Conservation (phyloP, 2,888 invertebrate genomes). For the Acanthococcus lagerstroemiae region DNA sequence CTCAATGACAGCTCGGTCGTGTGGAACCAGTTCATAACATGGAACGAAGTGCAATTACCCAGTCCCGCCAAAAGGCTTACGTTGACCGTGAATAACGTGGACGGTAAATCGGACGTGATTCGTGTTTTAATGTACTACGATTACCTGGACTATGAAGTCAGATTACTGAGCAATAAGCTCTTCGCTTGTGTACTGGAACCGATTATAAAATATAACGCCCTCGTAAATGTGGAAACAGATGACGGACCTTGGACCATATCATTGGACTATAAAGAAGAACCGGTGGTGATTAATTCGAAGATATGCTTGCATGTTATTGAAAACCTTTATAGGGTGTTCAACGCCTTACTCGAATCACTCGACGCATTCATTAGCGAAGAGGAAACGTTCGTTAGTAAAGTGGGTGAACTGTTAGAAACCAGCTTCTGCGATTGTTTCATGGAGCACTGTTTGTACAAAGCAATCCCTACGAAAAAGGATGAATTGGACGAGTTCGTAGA, state of each 20-base stretch:
- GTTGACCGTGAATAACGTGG: conserved; percentile 36
- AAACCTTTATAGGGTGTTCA: conserved; percentile 48
- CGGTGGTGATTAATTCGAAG: conserved; percentile 42
- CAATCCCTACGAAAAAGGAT: conserved; percentile 64
- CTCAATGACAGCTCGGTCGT: conserved; percentile 44
- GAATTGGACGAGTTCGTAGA: conserved; percentile 53
- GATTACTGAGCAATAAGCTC: conserved; percentile 50
- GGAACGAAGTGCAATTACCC: conserved; percentile 40
- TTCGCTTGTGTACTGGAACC: conserved; percentile 50
- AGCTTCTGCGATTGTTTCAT: conserved; percentile 57
- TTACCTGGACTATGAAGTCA: conserved; percentile 46
- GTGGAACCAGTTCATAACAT: conserved; percentile 47
- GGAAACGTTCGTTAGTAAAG: conserved; percentile 46
- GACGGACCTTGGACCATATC: conserved; percentile 37
- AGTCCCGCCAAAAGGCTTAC: conserved; percentile 11
- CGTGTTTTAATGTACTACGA: conserved; percentile 40
- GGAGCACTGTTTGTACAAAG: conserved; percentile 61
- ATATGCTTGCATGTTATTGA: conserved; percentile 49
- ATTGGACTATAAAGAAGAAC: background rate
- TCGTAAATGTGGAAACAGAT: conserved; percentile 43
- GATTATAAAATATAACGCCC: conserved; percentile 47
- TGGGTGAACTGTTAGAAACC: conserved; percentile 46
- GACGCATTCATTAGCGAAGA: conserved; percentile 45
- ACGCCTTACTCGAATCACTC: conserved; percentile 50
- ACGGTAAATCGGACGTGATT: conserved; percentile 39